Conservation (phyloP, 1,140 invertebrate genomes). For the Armadillidium nasatum region DNA sequence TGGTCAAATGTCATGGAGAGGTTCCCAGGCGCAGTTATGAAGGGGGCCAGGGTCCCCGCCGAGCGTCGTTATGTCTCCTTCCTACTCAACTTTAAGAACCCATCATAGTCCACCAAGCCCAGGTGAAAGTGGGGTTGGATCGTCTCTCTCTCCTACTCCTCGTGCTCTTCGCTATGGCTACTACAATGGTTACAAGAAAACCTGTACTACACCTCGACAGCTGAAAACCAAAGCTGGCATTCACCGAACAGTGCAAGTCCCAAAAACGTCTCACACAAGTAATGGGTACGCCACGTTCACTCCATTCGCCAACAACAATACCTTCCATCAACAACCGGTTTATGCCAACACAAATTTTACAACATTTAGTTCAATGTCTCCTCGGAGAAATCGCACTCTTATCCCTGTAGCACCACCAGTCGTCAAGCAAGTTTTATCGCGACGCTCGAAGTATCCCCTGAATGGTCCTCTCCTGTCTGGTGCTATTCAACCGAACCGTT, state of each 20-base stretch:
- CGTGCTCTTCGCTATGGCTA: slow-evolving; percentile 26
- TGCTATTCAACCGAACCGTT: slow-evolving; percentile 5
- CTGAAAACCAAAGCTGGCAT: slow-evolving; percentile 26
- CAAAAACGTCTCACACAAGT: neutral
- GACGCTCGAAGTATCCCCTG: neutral
- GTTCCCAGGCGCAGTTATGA: slow-evolving; percentile 51
- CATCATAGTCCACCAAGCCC: neutral
- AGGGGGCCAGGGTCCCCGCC: slow-evolving; percentile 44
- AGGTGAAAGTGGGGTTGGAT: neutral
- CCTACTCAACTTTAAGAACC: neutral
- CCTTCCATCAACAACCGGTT: slow-evolving; percentile 1
- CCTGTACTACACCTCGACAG: slow-evolving; percentile 25
- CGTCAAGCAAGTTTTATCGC: neutral
- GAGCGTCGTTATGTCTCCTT: slow-evolving; percentile 31
- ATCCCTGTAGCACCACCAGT: neutral
- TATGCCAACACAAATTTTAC: slow-evolving; percentile 24
- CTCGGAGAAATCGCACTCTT: slow-evolving; percentile 1
- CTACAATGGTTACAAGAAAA: slow-evolving; percentile 1
- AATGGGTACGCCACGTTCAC: slow-evolving; percentile 10
- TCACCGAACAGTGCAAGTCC: slow-evolving; percentile 6
- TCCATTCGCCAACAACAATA: slow-evolving; percentile 19
- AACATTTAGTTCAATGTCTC: neutral
- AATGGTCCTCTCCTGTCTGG: slow-evolving; percentile 22
- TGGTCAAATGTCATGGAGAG: slow-evolving; percentile 53
- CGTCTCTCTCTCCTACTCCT: slow-evolving; percentile 21